Percentiles rank a stretch among this genome's conserved stretches.
Evolutionary conservation across 35 echinoderm and acorn worm genomes (phyloP).

Genomic region (Hemicentrotus pulcherrimus): DNA sequence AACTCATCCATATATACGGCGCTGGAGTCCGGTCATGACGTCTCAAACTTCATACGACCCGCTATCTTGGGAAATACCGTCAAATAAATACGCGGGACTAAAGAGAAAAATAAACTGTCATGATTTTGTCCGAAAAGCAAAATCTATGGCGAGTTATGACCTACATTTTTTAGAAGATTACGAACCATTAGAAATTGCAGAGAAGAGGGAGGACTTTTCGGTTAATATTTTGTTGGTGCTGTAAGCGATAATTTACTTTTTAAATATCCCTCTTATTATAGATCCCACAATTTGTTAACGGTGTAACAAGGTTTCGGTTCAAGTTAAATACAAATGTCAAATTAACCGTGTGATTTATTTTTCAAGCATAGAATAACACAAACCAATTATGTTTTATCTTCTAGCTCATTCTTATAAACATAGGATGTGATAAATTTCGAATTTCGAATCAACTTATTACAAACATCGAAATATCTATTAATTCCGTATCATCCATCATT

Average conservation of each 20-base stretch:
- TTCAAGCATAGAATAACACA: no score
- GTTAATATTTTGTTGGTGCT: background rate
- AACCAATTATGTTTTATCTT: no score
- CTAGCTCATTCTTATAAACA: no score
- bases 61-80: background rate
- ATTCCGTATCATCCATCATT: no score
- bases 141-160: background rate
- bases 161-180: background rate
- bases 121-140: background rate
- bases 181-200: background rate
- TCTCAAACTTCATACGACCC: slow-evolving; percentile 1
- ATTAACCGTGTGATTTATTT: no score
- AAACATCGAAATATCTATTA: no score
- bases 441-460: no score
- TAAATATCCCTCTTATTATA: background rate
- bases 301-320: no score
- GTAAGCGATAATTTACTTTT: background rate
- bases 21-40: background rate
- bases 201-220: background rate
- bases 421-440: no score
- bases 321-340: no score
- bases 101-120: slow-evolving; percentile 3
- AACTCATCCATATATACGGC: background rate
- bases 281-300: background rate
- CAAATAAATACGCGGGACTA: background rate